These are phyloP conservation scores for Alca torda DNA, from an alignment of 2,797 vertebrate species.

Conservation along the genomic window DNA sequence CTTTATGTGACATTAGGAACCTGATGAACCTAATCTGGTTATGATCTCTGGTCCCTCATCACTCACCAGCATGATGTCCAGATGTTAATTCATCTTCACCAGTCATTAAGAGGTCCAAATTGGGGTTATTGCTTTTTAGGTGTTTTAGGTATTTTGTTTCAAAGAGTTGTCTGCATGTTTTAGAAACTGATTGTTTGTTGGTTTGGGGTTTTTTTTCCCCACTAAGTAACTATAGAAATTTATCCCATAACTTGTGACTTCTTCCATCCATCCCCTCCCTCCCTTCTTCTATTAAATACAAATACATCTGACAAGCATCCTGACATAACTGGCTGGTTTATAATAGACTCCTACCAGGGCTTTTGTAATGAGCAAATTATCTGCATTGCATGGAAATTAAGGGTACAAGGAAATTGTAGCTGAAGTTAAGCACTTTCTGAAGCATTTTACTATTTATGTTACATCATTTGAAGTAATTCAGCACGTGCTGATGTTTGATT, in stretches of 20 bases:
- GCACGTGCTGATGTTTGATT: neutral
- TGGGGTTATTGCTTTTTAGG: neutral
- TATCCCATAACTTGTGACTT: neutral
- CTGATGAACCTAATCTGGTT: neutral
- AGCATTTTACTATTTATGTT: neutral
- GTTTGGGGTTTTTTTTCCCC: fast-evolving
- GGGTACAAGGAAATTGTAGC: neutral
- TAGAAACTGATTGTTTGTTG: neutral
- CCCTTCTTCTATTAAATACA: neutral
- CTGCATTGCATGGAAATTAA: neutral
- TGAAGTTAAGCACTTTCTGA: neutral
- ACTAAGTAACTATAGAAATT: neutral
- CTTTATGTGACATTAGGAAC: neutral
- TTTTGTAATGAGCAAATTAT: neutral
- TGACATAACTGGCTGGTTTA: neutral
- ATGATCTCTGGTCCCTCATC: neutral
- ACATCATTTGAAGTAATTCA: neutral
- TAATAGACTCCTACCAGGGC: neutral
- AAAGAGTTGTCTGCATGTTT: neutral
- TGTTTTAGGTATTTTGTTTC: neutral
- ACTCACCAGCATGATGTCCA: neutral
- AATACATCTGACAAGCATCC: neutral
- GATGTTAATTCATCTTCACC: neutral
- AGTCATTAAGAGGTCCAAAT: neutral
- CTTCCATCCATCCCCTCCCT: neutral